Evolutionary conservation across 2,797 vertebrate species (phyloP), one percentile per base, ranked within the genome.

Genomic region (Champsocephalus gunnari): DNA sequence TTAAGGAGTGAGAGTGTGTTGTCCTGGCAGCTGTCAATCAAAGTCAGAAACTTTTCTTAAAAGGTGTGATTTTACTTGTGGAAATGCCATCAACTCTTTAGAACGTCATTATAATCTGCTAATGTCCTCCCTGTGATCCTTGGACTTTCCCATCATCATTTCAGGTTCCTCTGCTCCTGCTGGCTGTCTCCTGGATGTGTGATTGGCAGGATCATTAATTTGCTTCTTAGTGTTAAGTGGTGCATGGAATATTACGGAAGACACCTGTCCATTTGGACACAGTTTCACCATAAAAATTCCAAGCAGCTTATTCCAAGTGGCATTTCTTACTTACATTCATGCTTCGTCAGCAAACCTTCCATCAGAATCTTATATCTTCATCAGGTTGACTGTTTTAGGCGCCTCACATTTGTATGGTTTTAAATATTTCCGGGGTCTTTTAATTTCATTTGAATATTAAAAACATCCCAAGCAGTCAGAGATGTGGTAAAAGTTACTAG

Each of bases 181-280:
- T 17, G 19, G 43, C 48, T 24, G 28, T 48, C 1, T 9, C 16
- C 41, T n/a, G 49, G 17, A 77, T 38, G 51, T 73, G 17, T 72
- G 73, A 80, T 57, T 75, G 82, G 77, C 82, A 67, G 59, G 54
- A 43, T 73, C 75, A 71, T 72, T 84, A 79, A 81, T 87, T 59
- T 78, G 66, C 49, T 49, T 17, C 10, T 76, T 58, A 61, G 60
- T 34, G 82, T 66, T 75, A 43, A 78, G 60, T 54, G 66, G 60
- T 17, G 71, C 75, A 19, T 75, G 60, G 44, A 75, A 60, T 77
- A 78, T 84, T 75, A 69, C 66, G 66, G 41, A 45, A 59, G 81
- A 81, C 81, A 82, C 73, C 81, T 78, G 77, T 80, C 79, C 53
- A 16, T 73, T 80, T 75, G 53, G 63, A 24, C 28, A 12, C 19